Percentiles rank a stretch among this genome's conserved stretches.
phyloP scores from a whole-genome alignment of 2,797 vertebrate genomes.

The Argentina silus region DNA sequence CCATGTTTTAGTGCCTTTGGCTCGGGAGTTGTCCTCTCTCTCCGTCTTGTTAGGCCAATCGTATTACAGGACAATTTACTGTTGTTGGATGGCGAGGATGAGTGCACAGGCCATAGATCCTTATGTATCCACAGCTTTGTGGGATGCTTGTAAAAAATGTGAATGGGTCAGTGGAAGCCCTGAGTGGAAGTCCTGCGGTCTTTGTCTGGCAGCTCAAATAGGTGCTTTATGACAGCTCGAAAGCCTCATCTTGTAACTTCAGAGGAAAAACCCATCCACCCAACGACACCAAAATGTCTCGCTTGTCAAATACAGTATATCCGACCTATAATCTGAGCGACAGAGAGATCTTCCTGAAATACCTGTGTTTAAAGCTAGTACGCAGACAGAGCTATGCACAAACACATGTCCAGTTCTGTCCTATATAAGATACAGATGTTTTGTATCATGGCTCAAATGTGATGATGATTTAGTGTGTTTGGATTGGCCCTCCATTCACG shows the following conservation, averaged over 20 bases:
- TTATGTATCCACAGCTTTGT: conserved; percentile 43
- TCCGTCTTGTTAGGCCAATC: conserved; percentile 23
- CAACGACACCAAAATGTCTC: neutral
- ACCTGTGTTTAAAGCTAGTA: neutral
- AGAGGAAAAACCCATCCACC: neutral
- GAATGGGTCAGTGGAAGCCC: too few species aligned
- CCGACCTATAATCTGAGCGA: neutral
- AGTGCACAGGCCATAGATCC: conserved; percentile 27
- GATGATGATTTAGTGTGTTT: neutral
- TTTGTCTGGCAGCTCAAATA: conserved; percentile 14
- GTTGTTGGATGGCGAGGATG: conserved; percentile 26
- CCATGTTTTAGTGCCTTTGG: conserved; percentile 33
- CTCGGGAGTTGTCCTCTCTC: neutral
- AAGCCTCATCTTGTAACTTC: neutral
- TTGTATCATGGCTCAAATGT: neutral
- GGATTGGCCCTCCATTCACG: neutral
- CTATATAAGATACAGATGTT: too few species aligned
- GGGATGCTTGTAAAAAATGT: conserved; percentile 43
- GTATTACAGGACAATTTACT: conserved; percentile 43
- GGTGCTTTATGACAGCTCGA: conserved; percentile 31
- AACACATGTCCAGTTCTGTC: neutral
- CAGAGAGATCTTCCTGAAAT: neutral
- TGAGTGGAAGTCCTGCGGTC: conserved; percentile 34
- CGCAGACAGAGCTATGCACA: neutral
- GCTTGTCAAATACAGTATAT: neutral